Evolutionary conservation across 2,888 invertebrate species (phyloP), one percentile per base, ranked within the genome.

Genomic region (Tipula vernalis): DNA sequence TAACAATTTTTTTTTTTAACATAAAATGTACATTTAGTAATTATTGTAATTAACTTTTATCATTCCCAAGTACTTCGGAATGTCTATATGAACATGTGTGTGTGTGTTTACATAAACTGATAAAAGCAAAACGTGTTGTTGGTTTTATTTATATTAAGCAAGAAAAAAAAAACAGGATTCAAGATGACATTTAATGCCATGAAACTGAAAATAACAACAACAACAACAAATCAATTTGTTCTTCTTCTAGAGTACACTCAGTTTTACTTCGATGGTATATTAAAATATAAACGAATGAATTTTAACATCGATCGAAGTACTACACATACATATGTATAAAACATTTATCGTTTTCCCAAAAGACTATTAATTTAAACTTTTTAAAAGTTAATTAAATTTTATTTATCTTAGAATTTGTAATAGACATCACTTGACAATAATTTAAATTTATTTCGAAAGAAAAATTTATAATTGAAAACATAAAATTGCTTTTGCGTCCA

Each of bases 351-450:
- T 71, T 71, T 71, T 71, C 71, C 71, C 71, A 71, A 71, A 71
- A 8, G 71, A 71, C 71, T 71, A 71, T 71, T 28, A 71, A 28
- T 71, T 28, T 71, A 28, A 71, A 71, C 71, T 71, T 71, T 71
- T 18, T 28, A 71, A 71, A 71, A 71, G 71, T 71, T 71, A 71
- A 71, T 71, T 71, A 71, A 71, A 71, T 71, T 71, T 71, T 71
- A 71, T 71, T 71, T 71, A 71, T 71, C 71, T 71, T 71, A 71
- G 10, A 71, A 71, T 28, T 28, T 71, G 71, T 6, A 71, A 71
- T 71, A 71, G 71, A 71, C 71, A 71, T 71, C 71, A 71, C 71
- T 71, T 71, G 71, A 71, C 71, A 71, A 71, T 71, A 71, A 71
- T 71, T 71, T 71, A 71, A 71, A 71, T 71, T 28, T 28, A 44